Base-by-base conservation (phyloP, 2,888 invertebrate genomes). In the Ypsolopha scabrella region DNA sequence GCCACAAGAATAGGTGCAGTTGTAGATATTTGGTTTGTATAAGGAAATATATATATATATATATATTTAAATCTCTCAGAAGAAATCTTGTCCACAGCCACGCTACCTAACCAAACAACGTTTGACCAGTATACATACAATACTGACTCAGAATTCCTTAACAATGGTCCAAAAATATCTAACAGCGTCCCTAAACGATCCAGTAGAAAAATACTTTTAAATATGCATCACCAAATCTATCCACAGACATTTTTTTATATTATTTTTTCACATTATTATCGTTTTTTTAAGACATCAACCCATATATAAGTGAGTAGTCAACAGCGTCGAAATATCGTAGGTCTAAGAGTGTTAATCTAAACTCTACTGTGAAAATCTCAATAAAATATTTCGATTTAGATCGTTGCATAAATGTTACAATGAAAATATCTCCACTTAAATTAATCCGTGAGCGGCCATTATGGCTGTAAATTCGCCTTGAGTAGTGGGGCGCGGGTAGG, bases 151-250 rank as follows among this genome's bases (percentile, higher is more conserved):
- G 59, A 69, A 74, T 70, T 77, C 76, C 80, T 75, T 80, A 83
- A 86, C 82, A 86, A 80, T 85, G 83, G 83, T 86, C 85, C 86
- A 86, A 85, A 86, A 86, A 85, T 86, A 86, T 83, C 82, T 82
- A 82, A 76, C 76, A 80, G 79, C 81, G 68, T 77, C 65, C 80
- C 83, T 83, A 80, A 77, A 82, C 78, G 79, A 82, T 76, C 80
- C 72, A 80, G 81, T 86, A 86, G 82, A 86, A 86, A 86, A 86
- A 86, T 86, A 86, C 77, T 72, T 80, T 47, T 70, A 69, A 75
- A 70, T 74, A 78, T 70, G 74, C 77, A 71, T 75, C 81, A 75
- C 78, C 74, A 80, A 73, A 67, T 72, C 75, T 80, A 80, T 72
- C 75, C 68, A n/a, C n/a, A 66, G 59, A 64, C 70, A 68, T 68